Base-by-base conservation (phyloP, 2,888 invertebrate species). In the Phragmatobia fuliginosa region DNA sequence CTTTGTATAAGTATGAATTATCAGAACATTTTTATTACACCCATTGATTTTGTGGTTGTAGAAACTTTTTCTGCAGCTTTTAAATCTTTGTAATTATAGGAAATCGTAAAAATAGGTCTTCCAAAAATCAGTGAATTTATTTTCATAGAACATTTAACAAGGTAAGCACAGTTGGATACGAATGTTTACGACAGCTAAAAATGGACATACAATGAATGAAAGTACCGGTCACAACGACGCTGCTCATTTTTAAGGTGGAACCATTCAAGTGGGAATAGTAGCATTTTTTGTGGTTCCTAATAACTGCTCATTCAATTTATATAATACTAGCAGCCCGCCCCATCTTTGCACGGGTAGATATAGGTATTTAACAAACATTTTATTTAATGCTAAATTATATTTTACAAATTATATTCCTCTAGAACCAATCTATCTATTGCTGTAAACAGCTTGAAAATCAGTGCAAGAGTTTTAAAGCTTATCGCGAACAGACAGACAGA, bases 101-200 rank as follows among this genome's bases (percentile, higher is more conserved):
- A 49, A n/a, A 10, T n/a, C n/a, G 8, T 25, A 25, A 25, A 49
- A n/a, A 49, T 7, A 2, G 10, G 49, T 10, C 10, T 3, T 25
- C n/a, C 52, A 52, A 25, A 64, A 73, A 68, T 67, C 41, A 75
- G 32, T 62, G 59, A 69, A 14, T 11, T 61, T 68, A 63, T 72
- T 70, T 75, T 72, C 60, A 66, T 60, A 75, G 63, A 21, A 1
- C 33, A 31, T 77, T 80, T 32, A 33, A 33, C 32, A 60, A 32
- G 33, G 59, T 59, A 59, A 25, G 56, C 67, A 63, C 73, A 66
- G 66, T 25, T 59, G 49, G 71, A 32, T 72, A 74, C 63, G 72
- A 72, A 68, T 81, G 74, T 56, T 59, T 16, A 16, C 33, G 79
- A 79, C 80, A 77, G 74, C 70, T 68, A 70, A 81, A 79, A 79